phyloP scores from a whole-genome alignment of 2,888 invertebrate genomes.

The Frankliniella fusca region DNA sequence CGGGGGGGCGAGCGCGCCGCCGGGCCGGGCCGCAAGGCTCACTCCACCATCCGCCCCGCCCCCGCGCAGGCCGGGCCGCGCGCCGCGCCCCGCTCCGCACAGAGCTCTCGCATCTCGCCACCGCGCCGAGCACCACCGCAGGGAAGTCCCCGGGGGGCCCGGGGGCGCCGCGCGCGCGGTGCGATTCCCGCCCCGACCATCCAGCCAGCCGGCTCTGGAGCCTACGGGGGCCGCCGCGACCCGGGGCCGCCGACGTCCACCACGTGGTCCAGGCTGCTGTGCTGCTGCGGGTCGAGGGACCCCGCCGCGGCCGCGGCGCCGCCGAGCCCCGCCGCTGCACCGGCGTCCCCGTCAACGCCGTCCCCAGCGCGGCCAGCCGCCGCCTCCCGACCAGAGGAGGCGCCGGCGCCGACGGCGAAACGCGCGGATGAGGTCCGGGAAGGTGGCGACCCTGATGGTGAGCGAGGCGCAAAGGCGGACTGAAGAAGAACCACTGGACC shows the following conservation, averaged over 20 bases:
- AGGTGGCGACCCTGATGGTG: background rate
- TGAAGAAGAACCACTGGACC: background rate
- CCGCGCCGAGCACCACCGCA: background rate
- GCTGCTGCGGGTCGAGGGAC: background rate
- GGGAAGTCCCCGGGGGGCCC: background rate
- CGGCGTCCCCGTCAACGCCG: background rate
- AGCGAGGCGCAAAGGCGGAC: background rate
- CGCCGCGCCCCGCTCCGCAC: background rate
- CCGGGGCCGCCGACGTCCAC: background rate
- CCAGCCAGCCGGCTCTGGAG: background rate
- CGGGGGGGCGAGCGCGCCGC: background rate
- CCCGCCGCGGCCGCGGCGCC: background rate
- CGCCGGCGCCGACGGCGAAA: background rate
- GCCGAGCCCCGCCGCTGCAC: background rate
- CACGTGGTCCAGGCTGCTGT: background rate
- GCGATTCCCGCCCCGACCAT: background rate
- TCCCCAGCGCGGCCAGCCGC: background rate
- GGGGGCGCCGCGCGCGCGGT: background rate
- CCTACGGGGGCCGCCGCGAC: background rate
- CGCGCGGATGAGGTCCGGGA: background rate
- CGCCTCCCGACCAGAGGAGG: background rate
- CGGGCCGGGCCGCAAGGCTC: background rate
- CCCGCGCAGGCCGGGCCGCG: background rate
- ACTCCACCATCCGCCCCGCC: background rate
- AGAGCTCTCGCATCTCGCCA: background rate